Percentiles rank a stretch among this genome's conserved stretches.
phyloP scores from a whole-genome alignment of 2,888 invertebrate genomes.

The Parasteatoda lunata region DNA sequence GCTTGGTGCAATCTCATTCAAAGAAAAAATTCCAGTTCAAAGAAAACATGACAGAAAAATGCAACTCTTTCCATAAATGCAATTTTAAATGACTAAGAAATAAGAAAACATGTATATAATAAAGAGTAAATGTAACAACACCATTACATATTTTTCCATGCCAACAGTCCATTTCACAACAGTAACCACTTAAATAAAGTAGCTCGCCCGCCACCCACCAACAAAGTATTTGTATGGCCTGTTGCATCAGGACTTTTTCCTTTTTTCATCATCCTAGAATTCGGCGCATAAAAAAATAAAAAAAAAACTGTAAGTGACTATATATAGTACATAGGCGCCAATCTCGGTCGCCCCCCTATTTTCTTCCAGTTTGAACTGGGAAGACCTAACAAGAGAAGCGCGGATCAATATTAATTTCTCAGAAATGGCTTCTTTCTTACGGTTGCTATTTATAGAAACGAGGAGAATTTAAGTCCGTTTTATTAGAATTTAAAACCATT shows the following conservation, averaged over 20 bases:
- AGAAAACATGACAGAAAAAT: too few relatives aligned
- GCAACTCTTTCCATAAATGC: too few relatives aligned
- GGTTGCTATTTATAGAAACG: constrained; percentile 33
- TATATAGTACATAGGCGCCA: constrained; percentile 7
- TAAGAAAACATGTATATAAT: too few relatives aligned
- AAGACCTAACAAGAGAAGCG: background rate
- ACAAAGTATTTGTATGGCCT: constrained; percentile 14
- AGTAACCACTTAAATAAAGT: background rate
- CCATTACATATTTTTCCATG: background rate
- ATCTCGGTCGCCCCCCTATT: background rate
- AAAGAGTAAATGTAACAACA: too few relatives aligned
- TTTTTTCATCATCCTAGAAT: too few relatives aligned
- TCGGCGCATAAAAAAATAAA: too few relatives aligned
- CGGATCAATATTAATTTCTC: constrained; percentile 14
- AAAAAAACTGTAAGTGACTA: background rate
- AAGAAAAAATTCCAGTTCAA: too few relatives aligned
- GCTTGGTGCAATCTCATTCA: too few relatives aligned
- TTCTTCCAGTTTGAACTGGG: background rate
- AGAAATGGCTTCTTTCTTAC: background rate
- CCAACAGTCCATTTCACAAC: background rate
- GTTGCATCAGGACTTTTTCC: constrained; percentile 16
- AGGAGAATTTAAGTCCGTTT: constrained; percentile 13
- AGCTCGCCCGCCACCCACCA: background rate
- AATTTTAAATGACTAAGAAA: too few relatives aligned
- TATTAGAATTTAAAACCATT: constrained; percentile 10